Conservation (phyloP, 2,113 vertebrate genomes). For the Artemisiospiza belli region DNA sequence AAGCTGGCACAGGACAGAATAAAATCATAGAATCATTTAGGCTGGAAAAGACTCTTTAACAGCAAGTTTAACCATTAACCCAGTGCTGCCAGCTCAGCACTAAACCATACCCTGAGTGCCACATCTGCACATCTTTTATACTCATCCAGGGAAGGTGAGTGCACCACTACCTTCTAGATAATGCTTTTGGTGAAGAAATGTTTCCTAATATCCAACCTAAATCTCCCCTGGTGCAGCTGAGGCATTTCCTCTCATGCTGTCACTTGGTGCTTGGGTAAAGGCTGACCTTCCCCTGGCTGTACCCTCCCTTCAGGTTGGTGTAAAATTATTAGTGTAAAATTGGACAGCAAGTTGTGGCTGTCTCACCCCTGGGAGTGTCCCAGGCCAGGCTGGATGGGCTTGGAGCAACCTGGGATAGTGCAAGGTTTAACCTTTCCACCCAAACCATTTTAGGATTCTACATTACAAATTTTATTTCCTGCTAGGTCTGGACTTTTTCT, state of each 20-base stretch:
- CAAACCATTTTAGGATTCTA: not conserved
- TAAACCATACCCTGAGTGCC: not conserved
- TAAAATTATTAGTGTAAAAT: fast-evolving
- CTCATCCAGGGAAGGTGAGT: not conserved
- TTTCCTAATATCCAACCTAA: not conserved
- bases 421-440: not conserved
- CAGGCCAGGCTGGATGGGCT: not conserved
- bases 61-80: fast-evolving
- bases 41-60: not conserved
- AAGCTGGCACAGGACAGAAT: not conserved
- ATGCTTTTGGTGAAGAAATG: fast-evolving
- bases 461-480: not conserved
- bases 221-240: fast-evolving
- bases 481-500: not conserved
- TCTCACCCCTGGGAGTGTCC: not conserved
- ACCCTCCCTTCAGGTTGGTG: not conserved
- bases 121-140: not conserved
- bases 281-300: not conserved
- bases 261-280: not conserved
- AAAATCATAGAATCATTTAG: not conserved
- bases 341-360: not conserved
- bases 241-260: not conserved
- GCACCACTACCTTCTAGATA: not conserved
- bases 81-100: not conserved
- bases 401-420: not conserved